A percentile compares a stretch with the other conserved stretches of the same genome.
Conservation (phyloP, 2,113 vertebrate species). For the Larimichthys crocea region DNA sequence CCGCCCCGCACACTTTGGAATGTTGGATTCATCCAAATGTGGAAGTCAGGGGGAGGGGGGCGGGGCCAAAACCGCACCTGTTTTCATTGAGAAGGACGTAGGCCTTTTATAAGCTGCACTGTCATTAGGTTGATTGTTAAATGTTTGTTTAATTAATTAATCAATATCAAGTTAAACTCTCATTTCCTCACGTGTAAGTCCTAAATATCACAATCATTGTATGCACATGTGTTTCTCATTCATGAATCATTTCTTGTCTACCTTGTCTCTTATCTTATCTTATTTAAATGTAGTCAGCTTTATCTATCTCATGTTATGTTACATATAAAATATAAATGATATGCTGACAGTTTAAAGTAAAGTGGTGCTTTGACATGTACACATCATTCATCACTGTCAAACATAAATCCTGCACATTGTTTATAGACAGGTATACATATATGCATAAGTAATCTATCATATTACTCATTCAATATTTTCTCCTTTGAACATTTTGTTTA, state of each 20-base stretch:
- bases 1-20: slow-evolving; percentile 65
- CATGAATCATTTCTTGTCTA: too few species aligned
- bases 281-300: too few species aligned
- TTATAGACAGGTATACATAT: neutral
- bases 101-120: neutral
- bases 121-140: neutral
- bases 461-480: neutral
- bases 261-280: too few species aligned
- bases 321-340: too few species aligned
- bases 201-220: neutral
- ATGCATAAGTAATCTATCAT: too few species aligned
- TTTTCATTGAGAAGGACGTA: slow-evolving; percentile 56
- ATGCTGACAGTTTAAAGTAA: too few species aligned
- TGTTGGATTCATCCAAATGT: slow-evolving; percentile 70
- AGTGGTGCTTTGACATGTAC: too few species aligned
- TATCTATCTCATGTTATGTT: too few species aligned
- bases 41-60: slow-evolving; percentile 47
- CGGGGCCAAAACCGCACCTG: slow-evolving; percentile 68
- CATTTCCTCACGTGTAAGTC: neutral
- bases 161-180: neutral
- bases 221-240: too few species aligned
- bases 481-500: neutral
- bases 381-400: neutral
- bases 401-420: neutral
- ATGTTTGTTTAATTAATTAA: neutral